Evolutionary conservation across 2,113 vertebrate genomes (phyloP).

Genomic region (Malaclemys terrapin): DNA sequence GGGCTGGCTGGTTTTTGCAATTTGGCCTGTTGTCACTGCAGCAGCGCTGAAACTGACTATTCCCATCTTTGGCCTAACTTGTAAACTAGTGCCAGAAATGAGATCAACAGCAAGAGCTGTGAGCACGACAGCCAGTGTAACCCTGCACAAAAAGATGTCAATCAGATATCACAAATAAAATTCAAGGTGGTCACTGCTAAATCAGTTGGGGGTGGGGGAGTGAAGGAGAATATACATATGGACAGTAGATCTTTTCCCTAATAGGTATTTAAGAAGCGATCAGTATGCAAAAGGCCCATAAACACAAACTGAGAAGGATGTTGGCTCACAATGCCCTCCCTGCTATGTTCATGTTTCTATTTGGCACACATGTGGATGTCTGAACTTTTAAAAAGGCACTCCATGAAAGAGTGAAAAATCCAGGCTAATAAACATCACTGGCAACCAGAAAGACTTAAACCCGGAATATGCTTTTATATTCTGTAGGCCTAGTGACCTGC

Average conservation of each 20-base stretch:
- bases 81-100: neutral
- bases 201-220: too few species aligned
- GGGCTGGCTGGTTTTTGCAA: neutral
- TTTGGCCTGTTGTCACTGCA: neutral
- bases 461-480: neutral
- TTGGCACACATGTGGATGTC: neutral
- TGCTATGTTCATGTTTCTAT: neutral
- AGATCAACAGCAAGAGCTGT: neutral
- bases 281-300: neutral
- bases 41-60: neutral
- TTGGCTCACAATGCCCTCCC: neutral
- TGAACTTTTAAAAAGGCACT: neutral
- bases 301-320: constrained; percentile 1
- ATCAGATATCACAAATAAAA: neutral
- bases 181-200: neutral
- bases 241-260: neutral
- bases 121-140: neutral
- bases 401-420: neutral
- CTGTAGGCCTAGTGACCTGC: neutral
- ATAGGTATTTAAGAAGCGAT: neutral
- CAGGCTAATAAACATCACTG: neutral
- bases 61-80: neutral
- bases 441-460: neutral
- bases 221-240: neutral
- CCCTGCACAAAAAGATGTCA: neutral